Evolutionary conservation across 1,140 invertebrate genomes (phyloP), one percentile per base, ranked within the genome.

Genomic region (Dermatophagoides farinae): DNA sequence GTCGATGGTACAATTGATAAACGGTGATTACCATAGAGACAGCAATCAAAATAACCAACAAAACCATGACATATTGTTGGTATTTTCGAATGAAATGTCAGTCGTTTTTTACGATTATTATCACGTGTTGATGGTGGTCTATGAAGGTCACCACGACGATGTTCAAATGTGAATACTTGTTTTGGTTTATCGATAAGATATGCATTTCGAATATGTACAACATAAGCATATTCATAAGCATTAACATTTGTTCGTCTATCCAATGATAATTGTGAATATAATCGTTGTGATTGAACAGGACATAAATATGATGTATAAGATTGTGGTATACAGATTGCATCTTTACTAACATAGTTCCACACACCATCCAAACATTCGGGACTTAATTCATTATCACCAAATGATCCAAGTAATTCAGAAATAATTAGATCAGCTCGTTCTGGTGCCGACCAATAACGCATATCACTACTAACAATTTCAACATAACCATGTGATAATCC

Each of bases 301-400:
- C 82, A 80, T 25, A 97, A 76, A 72, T 84, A 95, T 0, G 91
- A 97, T 2, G 83, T 90, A 67, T 97, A 97, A 59, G 81, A 80
- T 65, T 73, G 73, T 6, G 93, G 93, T 72, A 97, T 96, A 69
- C 22, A 55, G 40, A 60, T 44, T 25, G 44, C 57, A 38, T 66
- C 68, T 82, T 81, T 78, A 76, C 88, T 91, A 0, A 97, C 72
- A 65, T 91, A 84, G 46, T 82, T 79, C 66, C 90, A 82, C 14
- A 89, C 90, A 8, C 92, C 91, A 77, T 98, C 91, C 14, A 99
- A 77, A 75, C 95, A 98, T 73, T 99, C 96, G 0, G 96, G 96
- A 1, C 89, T 95, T 0, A 99, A 77, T 76, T 99, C 96, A 73
- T 99, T 99, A 71, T 98, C 93, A 20, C 91, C 92, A 77, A 98